Evolutionary conservation across 2,888 invertebrate species (phyloP), one percentile per base, ranked within the genome.

Genomic region (Diploptera punctata): DNA sequence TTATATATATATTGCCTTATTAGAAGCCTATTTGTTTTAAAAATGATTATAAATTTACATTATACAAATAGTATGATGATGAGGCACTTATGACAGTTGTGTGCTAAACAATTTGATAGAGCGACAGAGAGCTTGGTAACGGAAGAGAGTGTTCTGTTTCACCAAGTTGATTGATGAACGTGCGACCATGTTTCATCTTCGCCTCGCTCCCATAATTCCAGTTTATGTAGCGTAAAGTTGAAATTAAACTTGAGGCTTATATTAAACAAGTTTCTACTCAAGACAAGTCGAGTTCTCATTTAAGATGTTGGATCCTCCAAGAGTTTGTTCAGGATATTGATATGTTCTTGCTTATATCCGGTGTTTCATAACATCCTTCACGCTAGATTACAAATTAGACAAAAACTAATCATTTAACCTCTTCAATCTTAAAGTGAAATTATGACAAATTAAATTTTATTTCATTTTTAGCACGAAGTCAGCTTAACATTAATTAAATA

Each of bases 101-200:
- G 57, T 57, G 16, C 16, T 16, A 10, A 57, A 16, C 57, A 33
- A 5, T 33, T 33, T 10, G 33, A 33, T 33, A 5, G 10, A 7
- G 33, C 33, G 65, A n/a, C n/a, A 9, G 62, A 21, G 43, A 44
- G 19, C 19, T 18, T n/a, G 19, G 24, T 21, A 26, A 44, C 57
- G 44, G 47, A 65, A 65, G 65, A 47, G 44, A 47, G 44, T 29
- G 43, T 47, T 65, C 44, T 65, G 65, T 65, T 65, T 47, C 65
- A 65, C 44, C 33, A 65, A 65, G 65, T 65, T 65, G 65, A 65
- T 65, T 65, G 65, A 65, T 65, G 65, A 65, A 65, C 65, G 65
- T 21, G 43, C 24, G 65, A 26, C 44, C 26, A 26, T 65, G 26
- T 29, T 29, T 47, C 65, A 43, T 26, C 29, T 47, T 26, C 65